Evolutionary conservation across 2,888 invertebrate species (phyloP).

Genomic region (Cephalotes varians): DNA sequence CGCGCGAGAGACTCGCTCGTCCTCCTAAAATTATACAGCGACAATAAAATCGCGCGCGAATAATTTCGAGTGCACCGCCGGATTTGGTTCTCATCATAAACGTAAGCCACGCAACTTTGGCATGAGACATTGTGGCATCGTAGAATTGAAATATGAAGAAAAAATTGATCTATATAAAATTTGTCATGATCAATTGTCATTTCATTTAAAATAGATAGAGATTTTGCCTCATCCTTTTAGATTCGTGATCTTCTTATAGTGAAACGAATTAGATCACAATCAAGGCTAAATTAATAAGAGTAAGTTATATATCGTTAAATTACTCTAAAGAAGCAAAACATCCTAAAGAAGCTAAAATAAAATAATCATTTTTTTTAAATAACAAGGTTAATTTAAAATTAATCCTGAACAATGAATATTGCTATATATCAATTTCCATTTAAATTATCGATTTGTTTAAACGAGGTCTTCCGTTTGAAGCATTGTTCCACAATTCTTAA

Average conservation of each 20-base stretch:
- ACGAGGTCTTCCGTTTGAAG: neutral
- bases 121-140: neutral
- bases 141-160: neutral
- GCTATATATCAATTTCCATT: neutral
- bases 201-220: neutral
- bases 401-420: neutral
- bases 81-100: neutral
- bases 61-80: conserved; percentile 25
- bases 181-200: neutral
- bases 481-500: neutral
- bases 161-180: neutral
- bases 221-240: neutral
- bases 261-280: neutral
- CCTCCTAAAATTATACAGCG: conserved; percentile 38
- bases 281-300: neutral
- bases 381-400: neutral
- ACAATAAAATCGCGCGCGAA: conserved; percentile 38
- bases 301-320: neutral
- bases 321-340: neutral
- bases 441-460: neutral
- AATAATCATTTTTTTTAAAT: neutral
- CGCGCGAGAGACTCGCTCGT: conserved; percentile 26
- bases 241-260: neutral
- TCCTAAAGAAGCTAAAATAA: neutral
- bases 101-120: neutral